Evolutionary conservation across 2,113 vertebrate species (phyloP), one percentile per base, ranked within the genome.

Genomic region (Gadus chalcogrammus): DNA sequence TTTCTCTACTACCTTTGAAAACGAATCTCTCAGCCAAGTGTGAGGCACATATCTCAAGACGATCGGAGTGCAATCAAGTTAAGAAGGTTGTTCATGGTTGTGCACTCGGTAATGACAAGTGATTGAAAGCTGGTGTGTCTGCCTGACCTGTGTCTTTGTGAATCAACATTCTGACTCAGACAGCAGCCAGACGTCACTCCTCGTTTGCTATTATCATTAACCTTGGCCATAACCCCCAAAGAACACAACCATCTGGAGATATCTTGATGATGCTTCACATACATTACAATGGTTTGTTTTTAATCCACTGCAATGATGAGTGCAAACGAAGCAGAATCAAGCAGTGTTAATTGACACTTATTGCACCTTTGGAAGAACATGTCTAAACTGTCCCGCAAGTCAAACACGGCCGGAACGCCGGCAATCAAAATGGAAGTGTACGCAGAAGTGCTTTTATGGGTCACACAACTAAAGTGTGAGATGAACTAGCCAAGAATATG

Each of bases 121-220:
- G 42, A 48, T 48, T 48, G 42, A 48, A 48, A 48, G 42, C 12
- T 9, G 11, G 42, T 13, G 9, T 13, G 42, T 7, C 8, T 48
- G 42, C 42, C 8, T 9, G 42, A 9, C 55, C 55, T 58, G 55
- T 58, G 55, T 58, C n/a, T 58, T 7, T 58, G 4, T 58, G 55
- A 58, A 58, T 58, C 8, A 48, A 48, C 42, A 48, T 48, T 48
- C 42, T 48, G 42, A 48, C 42, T 48, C 12, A 13, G 79, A 90
- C 81, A 90, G 77, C 80, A 92, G 91, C 88, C 86, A 91, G 78
- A 83, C 81, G 89, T 91, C 88, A 91, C 89, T 92, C 88, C 86
- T 64, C 87, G 89, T 91, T 88, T 80, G 82, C 90, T 86, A 90
- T 89, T 86, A 87, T 91, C 91, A 92, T 91, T 92, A 92, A 92